Evolutionary conservation across 2,888 invertebrate genomes (phyloP).

Genomic region (Hemicrepidius hirtus): DNA sequence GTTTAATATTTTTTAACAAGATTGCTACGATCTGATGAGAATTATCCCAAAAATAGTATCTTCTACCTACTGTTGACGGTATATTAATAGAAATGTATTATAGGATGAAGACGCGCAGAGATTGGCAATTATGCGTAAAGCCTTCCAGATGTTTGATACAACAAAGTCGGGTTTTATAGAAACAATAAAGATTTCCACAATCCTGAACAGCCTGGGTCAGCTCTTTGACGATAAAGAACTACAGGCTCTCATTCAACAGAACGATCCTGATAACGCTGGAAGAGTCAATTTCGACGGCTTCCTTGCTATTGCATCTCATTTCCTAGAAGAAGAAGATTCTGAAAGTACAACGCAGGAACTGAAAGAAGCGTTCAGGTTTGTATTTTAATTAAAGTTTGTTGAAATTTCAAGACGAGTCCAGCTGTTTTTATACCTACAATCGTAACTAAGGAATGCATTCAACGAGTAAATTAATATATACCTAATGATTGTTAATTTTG

Average conservation of each 20-base stretch:
- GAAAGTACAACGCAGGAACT: constrained; percentile 98
- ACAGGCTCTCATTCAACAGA: constrained; percentile 90
- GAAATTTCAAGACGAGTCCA: background rate
- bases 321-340: constrained; percentile 96
- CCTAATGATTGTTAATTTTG: too few relatives aligned
- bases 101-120: constrained; percentile 83
- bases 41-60: too few relatives aligned
- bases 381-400: background rate
- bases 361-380: constrained; percentile 94
- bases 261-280: constrained; percentile 93
- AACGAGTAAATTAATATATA: too few relatives aligned
- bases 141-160: constrained; percentile 98
- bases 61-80: too few relatives aligned
- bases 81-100: background rate
- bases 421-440: too few relatives aligned
- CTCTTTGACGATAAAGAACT: constrained; percentile 94
- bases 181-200: constrained; percentile 92
- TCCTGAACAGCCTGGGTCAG: constrained; percentile 96
- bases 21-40: too few relatives aligned
- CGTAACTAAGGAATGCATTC: too few relatives aligned
- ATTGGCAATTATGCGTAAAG: constrained; percentile 93
- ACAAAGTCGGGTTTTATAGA: constrained; percentile 94
- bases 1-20: too few relatives aligned
- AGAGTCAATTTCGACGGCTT: constrained; percentile 97
- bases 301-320: constrained; percentile 93